Evolutionary conservation across 2,113 vertebrate species (phyloP).

Genomic region (Turnix velox): DNA sequence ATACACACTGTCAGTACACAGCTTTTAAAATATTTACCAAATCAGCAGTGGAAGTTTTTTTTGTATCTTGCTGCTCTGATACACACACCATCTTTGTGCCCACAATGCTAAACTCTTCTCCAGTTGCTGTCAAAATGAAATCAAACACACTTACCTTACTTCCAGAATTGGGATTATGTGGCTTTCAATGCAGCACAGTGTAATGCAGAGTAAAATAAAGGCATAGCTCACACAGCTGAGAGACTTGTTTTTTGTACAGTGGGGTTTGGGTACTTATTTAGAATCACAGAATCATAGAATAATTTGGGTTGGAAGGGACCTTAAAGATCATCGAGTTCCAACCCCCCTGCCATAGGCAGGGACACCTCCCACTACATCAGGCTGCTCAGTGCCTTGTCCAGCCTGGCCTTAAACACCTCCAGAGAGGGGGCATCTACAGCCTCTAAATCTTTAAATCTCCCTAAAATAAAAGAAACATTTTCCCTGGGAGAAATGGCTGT

Average conservation of each 20-base stretch:
- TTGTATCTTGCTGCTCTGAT: not conserved
- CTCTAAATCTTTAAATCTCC: no score
- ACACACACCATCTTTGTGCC: not conserved
- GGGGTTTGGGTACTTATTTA: not conserved
- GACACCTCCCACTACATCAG: no score
- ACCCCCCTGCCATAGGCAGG: no score
- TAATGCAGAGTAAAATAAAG: not conserved
- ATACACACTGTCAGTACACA: not conserved
- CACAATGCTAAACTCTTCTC: not conserved
- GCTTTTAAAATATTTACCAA: constrained; percentile 64
- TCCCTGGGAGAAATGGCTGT: not conserved
- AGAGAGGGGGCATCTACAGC: no score
- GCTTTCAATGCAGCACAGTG: not conserved
- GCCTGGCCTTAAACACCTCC: no score
- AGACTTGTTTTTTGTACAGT: not conserved
- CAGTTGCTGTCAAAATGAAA: not conserved
- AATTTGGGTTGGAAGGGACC: no score
- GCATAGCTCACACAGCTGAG: not conserved
- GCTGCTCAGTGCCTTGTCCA: no score
- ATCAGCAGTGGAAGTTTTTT: constrained; percentile 10
- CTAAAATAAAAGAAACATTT: not conserved
- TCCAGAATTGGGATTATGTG: not conserved
- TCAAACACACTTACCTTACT: not conserved
- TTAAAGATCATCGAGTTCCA: no score
- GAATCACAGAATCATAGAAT: no score